These are phyloP conservation scores for Haliclona indistincta DNA, from an alignment of 37 sponge, comb jelly and placozoan genomes.

Conservation along the genomic window DNA sequence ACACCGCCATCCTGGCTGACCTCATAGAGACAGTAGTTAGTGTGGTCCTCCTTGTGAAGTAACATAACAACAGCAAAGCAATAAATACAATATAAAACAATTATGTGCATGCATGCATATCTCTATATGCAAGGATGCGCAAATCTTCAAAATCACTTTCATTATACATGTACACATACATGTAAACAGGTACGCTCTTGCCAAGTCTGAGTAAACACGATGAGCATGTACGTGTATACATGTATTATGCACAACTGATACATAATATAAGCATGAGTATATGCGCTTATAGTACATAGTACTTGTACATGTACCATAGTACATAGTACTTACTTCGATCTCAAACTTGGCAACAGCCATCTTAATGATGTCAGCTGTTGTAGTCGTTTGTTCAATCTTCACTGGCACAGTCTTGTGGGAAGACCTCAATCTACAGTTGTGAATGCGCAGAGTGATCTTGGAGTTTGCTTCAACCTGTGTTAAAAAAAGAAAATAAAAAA, in stretches of 20 bases:
- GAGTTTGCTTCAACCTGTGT: not conserved
- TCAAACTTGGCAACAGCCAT: not conserved
- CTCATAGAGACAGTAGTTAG: slow-evolving; percentile 65
- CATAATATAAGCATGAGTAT: no score
- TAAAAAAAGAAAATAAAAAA: slow-evolving; percentile 7
- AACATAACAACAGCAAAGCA: not conserved
- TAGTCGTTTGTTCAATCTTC: not conserved
- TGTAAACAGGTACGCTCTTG: no score
- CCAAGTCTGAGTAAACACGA: no score
- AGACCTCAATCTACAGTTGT: not conserved
- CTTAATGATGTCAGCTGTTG: not conserved
- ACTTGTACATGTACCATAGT: no score
- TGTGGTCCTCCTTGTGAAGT: slow-evolving; percentile 36
- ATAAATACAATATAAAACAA: not conserved
- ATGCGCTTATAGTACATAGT: no score
- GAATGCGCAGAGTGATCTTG: not conserved
- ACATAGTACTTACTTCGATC: slow-evolving; percentile 7
- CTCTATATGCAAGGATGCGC: no score
- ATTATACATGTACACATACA: no score
- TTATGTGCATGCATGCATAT: not conserved
- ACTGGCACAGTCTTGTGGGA: not conserved
- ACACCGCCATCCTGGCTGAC: slow-evolving; percentile 38
- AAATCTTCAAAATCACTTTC: no score
- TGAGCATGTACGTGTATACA: no score
- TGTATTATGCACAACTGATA: no score